Percentiles rank a stretch among this genome's conserved stretches.
Evolutionary conservation across 2,113 vertebrate species (phyloP).

Genomic region (Pleuronectes platessa): DNA sequence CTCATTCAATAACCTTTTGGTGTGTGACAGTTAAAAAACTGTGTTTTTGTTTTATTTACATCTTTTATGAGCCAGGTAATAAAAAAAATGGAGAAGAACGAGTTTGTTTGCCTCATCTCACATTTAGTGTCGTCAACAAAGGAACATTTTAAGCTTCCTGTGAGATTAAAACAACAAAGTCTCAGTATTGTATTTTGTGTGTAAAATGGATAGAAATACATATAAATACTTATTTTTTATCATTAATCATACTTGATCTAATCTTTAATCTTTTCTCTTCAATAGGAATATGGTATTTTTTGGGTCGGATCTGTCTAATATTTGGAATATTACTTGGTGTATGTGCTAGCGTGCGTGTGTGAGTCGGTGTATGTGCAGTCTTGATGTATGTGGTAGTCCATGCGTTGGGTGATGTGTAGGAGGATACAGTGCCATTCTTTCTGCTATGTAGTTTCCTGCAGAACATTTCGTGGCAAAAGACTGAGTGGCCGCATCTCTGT

Average conservation of each 20-base stretch:
- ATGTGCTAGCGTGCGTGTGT: constrained; percentile 6
- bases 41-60: constrained; percentile 9
- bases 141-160: not conserved
- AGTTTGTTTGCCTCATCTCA: not conserved
- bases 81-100: not conserved
- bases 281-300: not conserved
- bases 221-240: too few species aligned
- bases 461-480: constrained; percentile 31
- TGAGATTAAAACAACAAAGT: constrained; percentile 14
- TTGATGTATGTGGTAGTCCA: not conserved
- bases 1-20: constrained; percentile 39
- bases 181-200: not conserved
- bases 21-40: constrained; percentile 24
- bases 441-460: constrained; percentile 51
- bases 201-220: not conserved
- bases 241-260: too few species aligned
- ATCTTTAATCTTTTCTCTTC: not conserved
- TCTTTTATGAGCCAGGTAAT: not conserved
- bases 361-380: not conserved
- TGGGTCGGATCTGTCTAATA: not conserved
- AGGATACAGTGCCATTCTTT: constrained; percentile 8
- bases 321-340: not conserved
- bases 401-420: not conserved
- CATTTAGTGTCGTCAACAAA: too few species aligned
- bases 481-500: constrained; percentile 5